Percentiles rank a stretch among this genome's conserved stretches.
Conservation (phyloP, 2,113 vertebrate species). For the Etheostoma spectabile region DNA sequence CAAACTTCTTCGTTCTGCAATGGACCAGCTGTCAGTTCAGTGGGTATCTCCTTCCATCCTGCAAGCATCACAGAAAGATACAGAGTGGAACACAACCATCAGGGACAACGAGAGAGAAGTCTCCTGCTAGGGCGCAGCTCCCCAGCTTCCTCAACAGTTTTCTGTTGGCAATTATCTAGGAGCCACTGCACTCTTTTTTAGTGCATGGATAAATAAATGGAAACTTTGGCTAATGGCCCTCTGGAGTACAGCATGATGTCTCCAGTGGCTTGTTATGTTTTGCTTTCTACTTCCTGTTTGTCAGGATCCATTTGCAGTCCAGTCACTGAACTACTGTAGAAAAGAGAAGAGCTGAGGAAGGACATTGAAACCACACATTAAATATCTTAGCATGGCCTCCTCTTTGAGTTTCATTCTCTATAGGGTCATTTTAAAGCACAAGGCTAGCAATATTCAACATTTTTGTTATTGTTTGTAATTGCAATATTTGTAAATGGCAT, state of each 20-base stretch:
- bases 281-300: constrained; percentile 71
- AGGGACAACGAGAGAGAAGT: constrained; percentile 25
- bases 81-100: constrained; percentile 35
- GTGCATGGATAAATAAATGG: constrained; percentile 71
- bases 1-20: constrained; percentile 20
- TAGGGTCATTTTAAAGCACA: neutral
- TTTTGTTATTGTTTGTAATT: neutral
- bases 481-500: neutral
- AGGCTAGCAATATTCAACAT: neutral
- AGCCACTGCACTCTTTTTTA: constrained; percentile 35
- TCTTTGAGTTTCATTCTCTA: neutral
- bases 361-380: constrained; percentile 33
- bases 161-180: constrained; percentile 67
- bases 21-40: constrained; percentile 24
- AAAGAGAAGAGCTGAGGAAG: constrained; percentile 18
- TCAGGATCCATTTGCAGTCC: constrained; percentile 63
- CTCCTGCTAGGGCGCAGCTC: constrained; percentile 42
- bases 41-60: constrained; percentile 32
- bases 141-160: constrained; percentile 45
- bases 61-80: constrained; percentile 51
- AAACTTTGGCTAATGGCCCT: constrained; percentile 75
- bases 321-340: constrained; percentile 35
- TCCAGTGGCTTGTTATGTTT: constrained; percentile 78
- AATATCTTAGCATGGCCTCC: neutral
- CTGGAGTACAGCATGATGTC: constrained; percentile 55